A percentile compares a stretch with the other conserved stretches of the same genome.
Conservation (phyloP, 2,797 vertebrate genomes). For the Peromyscus aztecus region DNA sequence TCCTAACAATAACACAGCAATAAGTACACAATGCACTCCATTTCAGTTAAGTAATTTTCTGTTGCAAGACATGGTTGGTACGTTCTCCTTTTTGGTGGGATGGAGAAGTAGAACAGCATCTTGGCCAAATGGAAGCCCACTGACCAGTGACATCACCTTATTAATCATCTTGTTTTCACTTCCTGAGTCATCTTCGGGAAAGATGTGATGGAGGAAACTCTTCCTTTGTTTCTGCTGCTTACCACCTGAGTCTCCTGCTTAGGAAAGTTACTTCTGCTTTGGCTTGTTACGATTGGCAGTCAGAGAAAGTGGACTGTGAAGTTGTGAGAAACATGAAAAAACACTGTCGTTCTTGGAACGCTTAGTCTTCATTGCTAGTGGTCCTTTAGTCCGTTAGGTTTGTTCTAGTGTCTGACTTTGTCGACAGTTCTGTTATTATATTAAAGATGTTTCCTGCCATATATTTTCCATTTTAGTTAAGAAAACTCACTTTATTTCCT, state of each 20-base stretch:
- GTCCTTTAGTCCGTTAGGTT: conserved; percentile 23
- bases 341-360: not conserved
- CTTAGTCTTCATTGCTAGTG: conserved; percentile 51
- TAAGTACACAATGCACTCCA: not conserved
- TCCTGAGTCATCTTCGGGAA: not conserved
- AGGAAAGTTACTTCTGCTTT: conserved; percentile 16
- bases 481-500: conserved; percentile 71
- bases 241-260: conserved; percentile 4
- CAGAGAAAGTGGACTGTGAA: not conserved
- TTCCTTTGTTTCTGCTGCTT: conserved; percentile 22
- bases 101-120: not conserved
- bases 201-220: not conserved
- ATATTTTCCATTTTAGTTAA: conserved; percentile 59
- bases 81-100: not conserved
- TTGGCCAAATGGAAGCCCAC: not conserved
- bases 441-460: conserved; percentile 64
- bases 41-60: conserved; percentile 47
- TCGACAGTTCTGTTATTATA: conserved; percentile 47
- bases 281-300: conserved; percentile 13
- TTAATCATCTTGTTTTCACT: not conserved
- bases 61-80: not conserved
- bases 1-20: not conserved
- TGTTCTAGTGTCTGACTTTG: conserved; percentile 56
- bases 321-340: conserved; percentile 37
- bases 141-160: not conserved